Conservation (phyloP, 2,888 invertebrate species). For the Apodemia hepburni region DNA sequence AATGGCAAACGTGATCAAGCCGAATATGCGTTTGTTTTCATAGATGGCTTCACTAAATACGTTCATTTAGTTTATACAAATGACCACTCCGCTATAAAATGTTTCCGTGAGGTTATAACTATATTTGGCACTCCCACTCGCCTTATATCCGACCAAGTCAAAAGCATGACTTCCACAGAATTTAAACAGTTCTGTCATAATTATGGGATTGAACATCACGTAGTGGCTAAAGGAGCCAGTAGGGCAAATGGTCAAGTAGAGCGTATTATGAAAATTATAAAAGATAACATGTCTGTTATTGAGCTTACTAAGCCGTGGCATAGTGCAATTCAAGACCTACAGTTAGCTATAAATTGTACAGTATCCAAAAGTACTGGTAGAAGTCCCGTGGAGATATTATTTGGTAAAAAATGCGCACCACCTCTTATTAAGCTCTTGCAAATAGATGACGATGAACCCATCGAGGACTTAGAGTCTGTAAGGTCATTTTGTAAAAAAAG, state of each 20-base stretch:
- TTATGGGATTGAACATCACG: too few relatives aligned
- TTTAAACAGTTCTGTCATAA: too few relatives aligned
- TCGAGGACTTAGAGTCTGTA: neutral
- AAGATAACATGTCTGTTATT: constrained; percentile 27
- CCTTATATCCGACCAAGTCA: too few relatives aligned
- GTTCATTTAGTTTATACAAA: neutral
- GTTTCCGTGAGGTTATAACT: too few relatives aligned
- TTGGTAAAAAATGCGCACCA: constrained; percentile 21
- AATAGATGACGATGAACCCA: constrained; percentile 22
- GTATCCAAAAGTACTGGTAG: constrained; percentile 20
- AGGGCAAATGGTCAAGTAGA: too few relatives aligned
- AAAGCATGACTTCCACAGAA: too few relatives aligned
- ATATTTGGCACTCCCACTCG: too few relatives aligned
- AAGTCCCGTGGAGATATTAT: constrained; percentile 19
- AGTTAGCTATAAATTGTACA: constrained; percentile 17
- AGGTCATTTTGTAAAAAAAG: constrained; percentile 10
- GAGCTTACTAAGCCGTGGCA: constrained; percentile 21
- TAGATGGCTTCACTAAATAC: too few relatives aligned
- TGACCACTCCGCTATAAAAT: too few relatives aligned
- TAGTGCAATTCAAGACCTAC: constrained; percentile 23
- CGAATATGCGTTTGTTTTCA: neutral
- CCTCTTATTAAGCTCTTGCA: constrained; percentile 24
- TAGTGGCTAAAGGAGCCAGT: too few relatives aligned
- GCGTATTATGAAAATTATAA: constrained; percentile 12
- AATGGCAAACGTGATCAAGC: constrained; percentile 17